phyloP scores from a whole-genome alignment of 1,140 invertebrate species.

The Drosophila sulfurigaster region DNA sequence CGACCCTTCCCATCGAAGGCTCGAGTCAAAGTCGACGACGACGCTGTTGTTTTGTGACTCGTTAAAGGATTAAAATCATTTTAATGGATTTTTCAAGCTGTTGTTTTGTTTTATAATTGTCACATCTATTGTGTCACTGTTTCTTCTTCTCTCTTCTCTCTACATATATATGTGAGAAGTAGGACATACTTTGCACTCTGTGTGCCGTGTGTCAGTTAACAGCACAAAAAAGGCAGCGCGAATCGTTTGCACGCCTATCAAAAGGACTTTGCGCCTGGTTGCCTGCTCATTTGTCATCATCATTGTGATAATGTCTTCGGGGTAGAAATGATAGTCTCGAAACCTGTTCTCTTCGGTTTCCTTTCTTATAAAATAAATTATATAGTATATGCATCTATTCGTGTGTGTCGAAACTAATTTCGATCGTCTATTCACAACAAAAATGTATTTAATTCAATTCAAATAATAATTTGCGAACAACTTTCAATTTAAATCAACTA shows the following conservation, averaged over 20 bases:
- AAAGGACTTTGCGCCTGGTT: conserved; percentile 31
- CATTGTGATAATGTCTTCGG: conserved; percentile 70
- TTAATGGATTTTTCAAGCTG: conserved; percentile 84
- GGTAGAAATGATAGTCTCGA: conserved; percentile 56
- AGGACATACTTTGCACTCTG: conserved; percentile 53
- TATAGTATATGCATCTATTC: background rate
- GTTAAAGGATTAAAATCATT: conserved; percentile 83
- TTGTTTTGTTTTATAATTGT: conserved; percentile 83
- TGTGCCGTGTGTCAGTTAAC: conserved; percentile 6
- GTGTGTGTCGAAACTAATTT: background rate
- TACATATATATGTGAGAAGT: conserved; percentile 58
- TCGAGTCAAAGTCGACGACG: conserved; percentile 36
- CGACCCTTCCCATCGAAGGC: conserved; percentile 45
- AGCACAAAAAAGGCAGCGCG: conserved; percentile 22
- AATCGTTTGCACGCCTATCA: conserved; percentile 42
- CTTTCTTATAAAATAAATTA: background rate
- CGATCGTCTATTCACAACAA: too few relatives aligned
- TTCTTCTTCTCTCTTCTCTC: conserved; percentile 4
- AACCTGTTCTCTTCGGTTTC: background rate
- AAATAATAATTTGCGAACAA: too few relatives aligned
- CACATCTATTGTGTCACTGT: conserved; percentile 58
- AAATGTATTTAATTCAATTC: too few relatives aligned
- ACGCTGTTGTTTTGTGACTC: conserved; percentile 71
- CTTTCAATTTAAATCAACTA: too few relatives aligned
- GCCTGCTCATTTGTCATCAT: conserved; percentile 70